phyloP scores from a whole-genome alignment of 1,140 invertebrate genomes.

The Ceratosolen fusciceps region DNA sequence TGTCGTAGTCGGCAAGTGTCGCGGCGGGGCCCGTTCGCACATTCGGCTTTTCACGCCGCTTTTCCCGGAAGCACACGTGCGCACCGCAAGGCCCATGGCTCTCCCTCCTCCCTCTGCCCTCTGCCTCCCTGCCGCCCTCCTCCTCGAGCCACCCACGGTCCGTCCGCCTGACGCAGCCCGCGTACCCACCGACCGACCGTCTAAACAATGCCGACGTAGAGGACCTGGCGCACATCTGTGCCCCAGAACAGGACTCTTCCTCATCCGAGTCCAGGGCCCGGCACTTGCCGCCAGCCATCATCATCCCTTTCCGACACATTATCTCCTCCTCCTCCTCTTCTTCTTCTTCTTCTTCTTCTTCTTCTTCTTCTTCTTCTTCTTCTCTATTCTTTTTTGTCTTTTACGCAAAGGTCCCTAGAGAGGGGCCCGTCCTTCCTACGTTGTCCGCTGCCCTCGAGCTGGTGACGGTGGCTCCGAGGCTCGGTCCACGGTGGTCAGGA shows the following conservation, averaged over 20 bases:
- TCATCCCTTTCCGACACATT: neutral
- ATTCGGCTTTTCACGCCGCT: slow-evolving; percentile 7
- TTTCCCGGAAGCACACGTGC: slow-evolving; percentile 37
- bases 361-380: no score
- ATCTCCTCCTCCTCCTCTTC: no score
- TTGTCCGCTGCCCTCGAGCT: no score
- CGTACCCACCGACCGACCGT: neutral
- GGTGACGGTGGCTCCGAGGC: no score
- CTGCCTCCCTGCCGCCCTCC: no score
- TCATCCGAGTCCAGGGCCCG: neutral
- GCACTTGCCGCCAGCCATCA: neutral
- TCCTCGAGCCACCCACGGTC: neutral
- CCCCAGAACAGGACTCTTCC: neutral
- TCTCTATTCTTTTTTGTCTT: no score
- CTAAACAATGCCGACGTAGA: neutral
- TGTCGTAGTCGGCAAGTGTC: neutral
- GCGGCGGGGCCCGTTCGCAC: neutral
- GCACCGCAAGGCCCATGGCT: neutral
- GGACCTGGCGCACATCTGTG: slow-evolving; percentile 20
- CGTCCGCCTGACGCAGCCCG: no score
- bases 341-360: no score
- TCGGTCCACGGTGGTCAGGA: no score
- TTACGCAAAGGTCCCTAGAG: no score
- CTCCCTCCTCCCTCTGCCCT: neutral
- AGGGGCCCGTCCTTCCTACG: no score